Percentiles rank a stretch among this genome's conserved stretches.
Evolutionary conservation across 2,888 invertebrate genomes (phyloP).

Genomic region (Tenthredo amoena): DNA sequence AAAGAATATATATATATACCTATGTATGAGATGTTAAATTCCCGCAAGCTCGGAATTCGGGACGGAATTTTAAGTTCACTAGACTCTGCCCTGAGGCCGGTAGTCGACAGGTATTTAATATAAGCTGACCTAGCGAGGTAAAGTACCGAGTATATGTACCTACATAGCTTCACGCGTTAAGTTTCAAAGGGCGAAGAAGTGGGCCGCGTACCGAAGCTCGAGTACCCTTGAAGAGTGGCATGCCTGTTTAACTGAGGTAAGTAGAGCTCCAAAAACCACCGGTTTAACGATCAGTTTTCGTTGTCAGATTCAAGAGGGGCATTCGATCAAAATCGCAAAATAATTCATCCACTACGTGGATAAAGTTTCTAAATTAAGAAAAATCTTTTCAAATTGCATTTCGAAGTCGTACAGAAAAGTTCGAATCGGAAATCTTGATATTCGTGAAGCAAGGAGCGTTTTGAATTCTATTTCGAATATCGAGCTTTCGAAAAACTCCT

Average conservation of each 20-base stretch:
- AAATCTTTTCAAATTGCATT: no score
- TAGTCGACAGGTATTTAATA: constrained; percentile 66
- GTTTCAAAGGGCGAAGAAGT: constrained; percentile 65
- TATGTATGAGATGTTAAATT: background rate
- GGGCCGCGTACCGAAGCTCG: background rate
- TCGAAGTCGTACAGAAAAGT: no score
- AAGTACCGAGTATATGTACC: constrained; percentile 2
- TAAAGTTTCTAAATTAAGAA: no score
- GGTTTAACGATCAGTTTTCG: constrained; percentile 2
- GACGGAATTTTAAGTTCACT: background rate
- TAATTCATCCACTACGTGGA: background rate
- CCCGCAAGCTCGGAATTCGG: background rate
- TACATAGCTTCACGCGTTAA: constrained; percentile 26
- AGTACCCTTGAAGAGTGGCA: background rate
- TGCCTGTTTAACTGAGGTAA: background rate
- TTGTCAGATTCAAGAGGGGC: background rate
- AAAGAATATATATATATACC: background rate
- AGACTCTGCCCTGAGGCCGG: background rate
- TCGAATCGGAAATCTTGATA: no score
- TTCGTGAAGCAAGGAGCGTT: no score
- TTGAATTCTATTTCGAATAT: no score
- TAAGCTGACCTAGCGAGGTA: constrained; percentile 59
- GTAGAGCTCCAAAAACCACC: background rate
- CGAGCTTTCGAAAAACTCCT: no score
- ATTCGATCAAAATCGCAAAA: background rate